Conservation (phyloP, 1,140 invertebrate species). For the Andricus grossulariae region DNA sequence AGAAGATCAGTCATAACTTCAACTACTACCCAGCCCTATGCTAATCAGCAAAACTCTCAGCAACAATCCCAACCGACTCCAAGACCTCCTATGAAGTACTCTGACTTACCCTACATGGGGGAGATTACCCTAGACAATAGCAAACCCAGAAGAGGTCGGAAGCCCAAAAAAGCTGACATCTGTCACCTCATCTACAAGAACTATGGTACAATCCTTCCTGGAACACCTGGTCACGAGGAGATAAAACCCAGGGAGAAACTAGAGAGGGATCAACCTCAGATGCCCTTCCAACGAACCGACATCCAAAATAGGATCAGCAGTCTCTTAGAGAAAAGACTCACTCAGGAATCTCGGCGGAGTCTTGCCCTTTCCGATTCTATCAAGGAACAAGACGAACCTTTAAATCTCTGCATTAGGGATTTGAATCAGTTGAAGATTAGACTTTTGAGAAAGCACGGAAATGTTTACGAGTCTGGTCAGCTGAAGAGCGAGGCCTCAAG, state of each 20-base stretch:
- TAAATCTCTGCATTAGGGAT: constrained; percentile 90
- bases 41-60: constrained; percentile 54
- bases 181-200: constrained; percentile 94
- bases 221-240: constrained; percentile 79
- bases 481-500: constrained; percentile 77
- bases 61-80: constrained; percentile 58
- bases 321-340: constrained; percentile 81
- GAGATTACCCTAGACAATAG: constrained; percentile 92
- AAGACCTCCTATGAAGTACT: constrained; percentile 81
- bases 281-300: constrained; percentile 76
- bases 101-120: constrained; percentile 93
- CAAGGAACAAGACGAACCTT: constrained; percentile 81
- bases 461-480: constrained; percentile 77
- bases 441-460: constrained; percentile 78
- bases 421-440: constrained; percentile 81
- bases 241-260: constrained; percentile 51
- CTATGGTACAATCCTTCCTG: constrained; percentile 89
- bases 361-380: constrained; percentile 53
- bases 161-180: constrained; percentile 93
- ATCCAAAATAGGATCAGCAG: constrained; percentile 84
- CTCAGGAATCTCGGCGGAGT: constrained; percentile 77
- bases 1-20: constrained; percentile 67
- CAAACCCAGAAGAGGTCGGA: constrained; percentile 87
- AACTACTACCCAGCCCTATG: constrained; percentile 58
- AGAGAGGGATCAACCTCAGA: constrained; percentile 53